Evolutionary conservation across 2,113 vertebrate species (phyloP).

Genomic region (Castor canadensis): DNA sequence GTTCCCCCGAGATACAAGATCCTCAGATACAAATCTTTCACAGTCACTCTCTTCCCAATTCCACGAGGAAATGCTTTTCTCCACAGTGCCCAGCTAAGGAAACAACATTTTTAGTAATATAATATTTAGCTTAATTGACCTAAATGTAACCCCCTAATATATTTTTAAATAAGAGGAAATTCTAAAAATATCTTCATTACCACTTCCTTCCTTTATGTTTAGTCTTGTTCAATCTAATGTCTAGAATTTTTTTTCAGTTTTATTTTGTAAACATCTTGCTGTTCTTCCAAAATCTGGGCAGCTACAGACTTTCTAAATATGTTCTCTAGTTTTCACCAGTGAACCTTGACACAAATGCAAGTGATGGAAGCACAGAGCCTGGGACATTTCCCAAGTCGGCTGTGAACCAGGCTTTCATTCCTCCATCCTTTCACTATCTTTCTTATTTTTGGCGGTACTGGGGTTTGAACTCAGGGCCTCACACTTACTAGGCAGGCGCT

Average conservation of each 20-base stretch:
- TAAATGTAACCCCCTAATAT: background rate
- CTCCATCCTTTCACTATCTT: no score
- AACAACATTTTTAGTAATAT: background rate
- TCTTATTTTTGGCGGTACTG: no score
- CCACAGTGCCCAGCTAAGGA: background rate
- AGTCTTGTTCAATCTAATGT: background rate
- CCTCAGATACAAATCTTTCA: background rate
- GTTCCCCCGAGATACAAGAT: no score
- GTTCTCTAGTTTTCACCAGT: background rate
- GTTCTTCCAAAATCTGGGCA: background rate
- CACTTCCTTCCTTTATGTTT: background rate
- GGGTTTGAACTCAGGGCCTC: no score
- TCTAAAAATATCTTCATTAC: background rate
- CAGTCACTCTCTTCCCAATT: background rate
- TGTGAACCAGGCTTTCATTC: background rate
- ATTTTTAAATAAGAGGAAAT: conserved; percentile 32
- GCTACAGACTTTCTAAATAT: background rate
- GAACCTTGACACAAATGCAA: background rate
- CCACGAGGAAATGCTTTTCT: background rate
- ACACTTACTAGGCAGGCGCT: no score
- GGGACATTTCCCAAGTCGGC: background rate
- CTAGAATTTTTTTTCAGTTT: background rate
- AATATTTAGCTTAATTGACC: background rate
- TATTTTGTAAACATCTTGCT: background rate
- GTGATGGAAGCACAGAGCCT: background rate